These are phyloP conservation scores for Pristis pectinata DNA, from an alignment of 2,797 vertebrate species.

Conservation along the genomic window DNA sequence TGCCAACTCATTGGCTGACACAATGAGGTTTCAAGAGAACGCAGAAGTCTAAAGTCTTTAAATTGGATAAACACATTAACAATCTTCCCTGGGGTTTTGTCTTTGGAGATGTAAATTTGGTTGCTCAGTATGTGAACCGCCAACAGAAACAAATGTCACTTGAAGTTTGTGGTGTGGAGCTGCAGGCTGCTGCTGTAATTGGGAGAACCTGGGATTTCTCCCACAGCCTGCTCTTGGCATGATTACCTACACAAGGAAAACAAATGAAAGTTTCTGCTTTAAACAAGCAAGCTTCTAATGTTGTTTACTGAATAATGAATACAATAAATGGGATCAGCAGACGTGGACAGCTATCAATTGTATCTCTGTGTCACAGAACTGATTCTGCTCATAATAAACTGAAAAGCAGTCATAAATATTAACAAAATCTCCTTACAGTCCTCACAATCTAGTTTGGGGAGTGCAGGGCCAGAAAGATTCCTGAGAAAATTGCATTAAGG, in stretches of 20 bases:
- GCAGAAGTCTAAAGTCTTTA: not conserved
- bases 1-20: not conserved
- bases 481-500: slow-evolving; percentile 6
- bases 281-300: not conserved
- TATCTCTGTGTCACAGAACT: not conserved
- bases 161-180: not conserved
- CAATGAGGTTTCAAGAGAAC: not conserved
- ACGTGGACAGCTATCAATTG: not conserved
- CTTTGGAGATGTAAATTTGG: not conserved
- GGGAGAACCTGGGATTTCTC: not conserved
- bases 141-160: not conserved
- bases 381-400: slow-evolving; percentile 29
- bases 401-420: slow-evolving; percentile 32
- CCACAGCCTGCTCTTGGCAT: not conserved
- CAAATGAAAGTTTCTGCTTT: not conserved
- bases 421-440: not conserved
- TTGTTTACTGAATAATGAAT: slow-evolving; percentile 30
- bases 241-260: not conserved
- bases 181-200: not conserved
- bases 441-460: not conserved
- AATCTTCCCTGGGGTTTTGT: not conserved
- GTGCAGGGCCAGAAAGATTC: not conserved
- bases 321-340: slow-evolving; percentile 16
- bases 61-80: not conserved
- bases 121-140: not conserved